Evolutionary conservation across 2,888 invertebrate genomes (phyloP), one percentile per base, ranked within the genome.

Genomic region (Gastrophysa polygoni): DNA sequence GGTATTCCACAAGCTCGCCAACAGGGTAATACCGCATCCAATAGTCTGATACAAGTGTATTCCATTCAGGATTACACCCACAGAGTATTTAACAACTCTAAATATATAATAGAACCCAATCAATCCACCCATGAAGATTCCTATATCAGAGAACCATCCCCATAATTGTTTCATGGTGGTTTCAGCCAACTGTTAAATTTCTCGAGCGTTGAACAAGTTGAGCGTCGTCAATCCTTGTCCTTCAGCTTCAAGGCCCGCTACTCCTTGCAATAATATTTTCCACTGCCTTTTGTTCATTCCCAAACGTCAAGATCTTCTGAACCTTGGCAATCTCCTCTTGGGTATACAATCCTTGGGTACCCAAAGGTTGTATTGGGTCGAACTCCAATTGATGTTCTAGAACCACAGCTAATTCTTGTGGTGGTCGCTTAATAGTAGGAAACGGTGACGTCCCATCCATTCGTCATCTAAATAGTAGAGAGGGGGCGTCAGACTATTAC

Each of bases 371-470:
- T 7, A 68, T 67, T 2, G 66, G 70, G 2, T 11, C 20, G 28
- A 68, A 67, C 16, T 56, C 17, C 29, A 70, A 28, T 1, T 20
- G 4, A 1, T 32, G 4, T 29, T 50, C 52, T 14, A 29, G 34
- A 14, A 52, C 61, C 14, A 44, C 52, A n/a, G 58, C 46, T n/a
- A 68, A 47, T 32, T 54, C 32, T 17, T 49, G 18, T 8, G 66
- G 66, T 28, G 57, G 28, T 10, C 29, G 21, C 17, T 52, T 51
- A 8, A 28, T 32, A 6, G 51, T 47, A 8, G 65, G 63, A 21
- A 56, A 24, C 5, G 69, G 68, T 14, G 60, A 8, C 10, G 16
- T 6, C 59, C 59, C 28, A 66, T 46, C 71, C 73, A 74, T 32
- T 29, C n/a, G 0, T 59, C 56, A 7, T 66, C 60, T 2, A 71